phyloP scores from a whole-genome alignment of 2,888 invertebrate genomes.

The Ectemnius lituratus region DNA sequence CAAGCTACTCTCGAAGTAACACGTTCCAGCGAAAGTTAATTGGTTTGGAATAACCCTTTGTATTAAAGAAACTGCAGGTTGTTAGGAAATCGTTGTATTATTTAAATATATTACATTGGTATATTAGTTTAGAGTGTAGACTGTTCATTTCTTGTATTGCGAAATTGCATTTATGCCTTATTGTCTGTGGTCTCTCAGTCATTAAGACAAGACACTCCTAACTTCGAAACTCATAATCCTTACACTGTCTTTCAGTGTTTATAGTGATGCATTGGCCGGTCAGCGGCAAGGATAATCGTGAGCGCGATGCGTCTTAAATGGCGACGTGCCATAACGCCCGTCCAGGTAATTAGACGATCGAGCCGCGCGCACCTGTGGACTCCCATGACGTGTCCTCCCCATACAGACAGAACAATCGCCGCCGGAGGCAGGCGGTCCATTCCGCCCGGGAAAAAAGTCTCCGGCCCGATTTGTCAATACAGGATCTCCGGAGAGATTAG shows the following conservation, averaged over 20 bases:
- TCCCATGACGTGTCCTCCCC: conserved; percentile 60
- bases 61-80: no score
- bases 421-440: conserved; percentile 4
- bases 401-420: conserved; percentile 36
- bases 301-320: conserved; percentile 60
- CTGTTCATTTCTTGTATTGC: no score
- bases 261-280: no score
- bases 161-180: no score
- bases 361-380: conserved; percentile 68
- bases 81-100: no score
- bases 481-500: conserved; percentile 68
- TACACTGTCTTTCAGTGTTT: neutral
- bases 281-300: neutral
- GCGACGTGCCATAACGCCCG: conserved; percentile 60
- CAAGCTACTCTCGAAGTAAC: neutral
- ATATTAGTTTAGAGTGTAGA: no score
- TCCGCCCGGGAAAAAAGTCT: conserved; percentile 42
- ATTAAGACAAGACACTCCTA: no score
- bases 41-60: no score
- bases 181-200: no score
- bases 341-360: conserved; percentile 70
- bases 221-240: neutral
- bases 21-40: neutral
- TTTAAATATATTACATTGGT: no score
- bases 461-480: conserved; percentile 69